These are phyloP conservation scores for Agonum fuliginosum DNA, from an alignment of 2,888 invertebrate genomes.

Conservation along the genomic window DNA sequence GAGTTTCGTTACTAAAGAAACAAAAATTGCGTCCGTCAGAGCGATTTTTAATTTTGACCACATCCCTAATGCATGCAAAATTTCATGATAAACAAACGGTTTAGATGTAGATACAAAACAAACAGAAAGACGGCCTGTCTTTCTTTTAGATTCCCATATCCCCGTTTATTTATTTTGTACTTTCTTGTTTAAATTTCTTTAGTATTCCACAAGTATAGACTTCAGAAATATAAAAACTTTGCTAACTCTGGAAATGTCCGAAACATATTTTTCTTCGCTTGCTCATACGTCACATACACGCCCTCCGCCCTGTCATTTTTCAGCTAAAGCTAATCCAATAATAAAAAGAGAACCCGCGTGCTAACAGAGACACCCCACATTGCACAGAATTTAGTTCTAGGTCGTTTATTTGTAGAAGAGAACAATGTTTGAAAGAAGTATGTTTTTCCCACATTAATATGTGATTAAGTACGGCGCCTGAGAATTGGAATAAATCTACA, in stretches of 20 bases:
- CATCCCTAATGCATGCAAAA: too few relatives aligned
- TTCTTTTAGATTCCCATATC: too few relatives aligned
- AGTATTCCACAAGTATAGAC: neutral
- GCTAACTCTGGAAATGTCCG: neutral
- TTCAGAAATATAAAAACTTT: neutral
- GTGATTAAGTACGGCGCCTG: neutral
- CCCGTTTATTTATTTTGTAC: neutral
- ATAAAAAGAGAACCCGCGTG: neutral
- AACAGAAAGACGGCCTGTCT: neutral
- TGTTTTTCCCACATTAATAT: constrained; percentile 7
- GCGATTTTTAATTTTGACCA: too few relatives aligned
- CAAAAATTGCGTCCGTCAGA: too few relatives aligned
- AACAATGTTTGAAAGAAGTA: neutral
- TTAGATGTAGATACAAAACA: too few relatives aligned
- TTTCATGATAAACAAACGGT: too few relatives aligned
- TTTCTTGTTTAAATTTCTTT: neutral
- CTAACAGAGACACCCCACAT: constrained; percentile 9
- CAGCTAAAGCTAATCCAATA: neutral
- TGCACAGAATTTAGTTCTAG: constrained; percentile 21
- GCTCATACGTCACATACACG: neutral
- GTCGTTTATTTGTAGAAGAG: constrained; percentile 33
- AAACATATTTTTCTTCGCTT: neutral
- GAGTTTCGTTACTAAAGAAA: too few relatives aligned
- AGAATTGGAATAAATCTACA: neutral
- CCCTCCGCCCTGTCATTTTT: neutral